A percentile compares a stretch with the other conserved stretches of the same genome.
Evolutionary conservation across 2,797 vertebrate species (phyloP).

Genomic region (Molossus alvarezi): DNA sequence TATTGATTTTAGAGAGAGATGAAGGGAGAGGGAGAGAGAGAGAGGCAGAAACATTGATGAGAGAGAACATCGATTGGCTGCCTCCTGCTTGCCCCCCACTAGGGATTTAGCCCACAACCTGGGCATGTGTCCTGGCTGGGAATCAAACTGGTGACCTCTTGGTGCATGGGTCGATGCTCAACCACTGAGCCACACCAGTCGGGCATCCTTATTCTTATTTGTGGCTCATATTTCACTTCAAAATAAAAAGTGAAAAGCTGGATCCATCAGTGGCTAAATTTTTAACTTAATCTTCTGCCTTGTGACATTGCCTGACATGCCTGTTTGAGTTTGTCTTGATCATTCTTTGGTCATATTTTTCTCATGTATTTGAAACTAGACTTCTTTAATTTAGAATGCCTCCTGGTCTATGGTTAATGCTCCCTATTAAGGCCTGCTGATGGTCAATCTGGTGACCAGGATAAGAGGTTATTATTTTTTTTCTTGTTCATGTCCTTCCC

Average conservation of each 20-base stretch:
- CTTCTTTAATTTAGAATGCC: constrained; percentile 54
- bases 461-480: not conserved
- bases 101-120: no score
- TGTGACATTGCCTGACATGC: not conserved
- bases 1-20: no score
- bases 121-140: no score
- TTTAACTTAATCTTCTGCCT: constrained; percentile 11
- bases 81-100: no score
- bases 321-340: constrained; percentile 43
- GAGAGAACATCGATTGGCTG: no score
- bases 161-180: no score
- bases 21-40: no score
- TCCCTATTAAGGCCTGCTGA: not conserved
- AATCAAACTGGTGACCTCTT: no score
- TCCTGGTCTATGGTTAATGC: not conserved
- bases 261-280: not conserved
- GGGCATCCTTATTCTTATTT: not conserved
- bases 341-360: constrained; percentile 6
- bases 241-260: constrained; percentile 30
- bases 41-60: no score
- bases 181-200: no score
- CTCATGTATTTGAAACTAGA: constrained; percentile 26
- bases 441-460: constrained; percentile 11
- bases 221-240: not conserved
- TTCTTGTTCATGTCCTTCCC: constrained; percentile 9